These are phyloP conservation scores for Pipistrellus nathusii DNA, from an alignment of 2,797 vertebrate species.

Conservation along the genomic window DNA sequence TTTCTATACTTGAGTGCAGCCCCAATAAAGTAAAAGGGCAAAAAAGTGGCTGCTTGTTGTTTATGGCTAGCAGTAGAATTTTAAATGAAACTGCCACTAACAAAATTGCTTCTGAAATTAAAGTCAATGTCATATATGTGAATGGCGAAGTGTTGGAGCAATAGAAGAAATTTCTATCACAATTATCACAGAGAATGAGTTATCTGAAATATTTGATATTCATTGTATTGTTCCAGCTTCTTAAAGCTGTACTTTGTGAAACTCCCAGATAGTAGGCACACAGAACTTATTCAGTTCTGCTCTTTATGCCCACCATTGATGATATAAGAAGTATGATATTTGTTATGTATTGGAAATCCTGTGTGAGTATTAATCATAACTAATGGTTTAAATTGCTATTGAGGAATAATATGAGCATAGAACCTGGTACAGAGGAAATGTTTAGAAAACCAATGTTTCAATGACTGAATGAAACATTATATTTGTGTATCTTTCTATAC, in stretches of 20 bases:
- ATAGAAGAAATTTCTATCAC: not conserved
- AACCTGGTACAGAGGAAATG: not conserved
- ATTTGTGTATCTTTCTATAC: not conserved
- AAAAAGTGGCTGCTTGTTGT: not conserved
- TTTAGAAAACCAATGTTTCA: not conserved
- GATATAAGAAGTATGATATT: not conserved
- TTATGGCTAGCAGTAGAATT: not conserved
- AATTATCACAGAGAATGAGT: not conserved
- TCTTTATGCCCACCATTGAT: not conserved
- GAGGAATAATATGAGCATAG: not conserved
- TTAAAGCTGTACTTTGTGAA: not conserved
- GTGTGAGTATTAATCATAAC: not conserved
- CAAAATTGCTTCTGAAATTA: not conserved
- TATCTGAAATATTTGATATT: not conserved
- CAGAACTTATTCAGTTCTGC: not conserved
- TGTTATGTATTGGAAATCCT: not conserved
- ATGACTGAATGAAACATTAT: not conserved
- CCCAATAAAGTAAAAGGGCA: not conserved
- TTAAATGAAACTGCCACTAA: conserved; percentile 3
- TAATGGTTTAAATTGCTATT: conserved; percentile 1
- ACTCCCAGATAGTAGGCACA: not conserved
- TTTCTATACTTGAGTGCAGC: conserved; percentile 24
- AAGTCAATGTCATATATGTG: not conserved
- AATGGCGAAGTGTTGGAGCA: not conserved
- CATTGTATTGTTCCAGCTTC: not conserved